These are phyloP conservation scores for Gerris lacustris DNA, from an alignment of 2,888 invertebrate genomes.

Conservation along the genomic window DNA sequence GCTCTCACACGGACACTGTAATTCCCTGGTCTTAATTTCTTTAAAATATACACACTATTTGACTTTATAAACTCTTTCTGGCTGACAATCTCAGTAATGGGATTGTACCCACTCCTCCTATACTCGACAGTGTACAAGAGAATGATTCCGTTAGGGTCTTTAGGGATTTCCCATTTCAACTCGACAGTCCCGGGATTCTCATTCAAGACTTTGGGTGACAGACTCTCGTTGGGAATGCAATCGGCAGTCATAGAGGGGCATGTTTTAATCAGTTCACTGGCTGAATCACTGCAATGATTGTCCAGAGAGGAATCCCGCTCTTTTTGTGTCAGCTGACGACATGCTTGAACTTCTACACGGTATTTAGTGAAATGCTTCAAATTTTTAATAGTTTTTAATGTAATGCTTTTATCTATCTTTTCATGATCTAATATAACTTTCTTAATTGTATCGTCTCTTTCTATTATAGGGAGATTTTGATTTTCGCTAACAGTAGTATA, in stretches of 20 bases:
- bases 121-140: conserved; percentile 50
- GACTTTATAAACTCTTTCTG: neutral
- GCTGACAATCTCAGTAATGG: neutral
- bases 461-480: too few species aligned
- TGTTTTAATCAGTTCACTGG: conserved; percentile 42
- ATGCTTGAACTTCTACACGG: conserved; percentile 47
- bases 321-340: conserved; percentile 38
- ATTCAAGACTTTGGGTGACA: conserved; percentile 24
- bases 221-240: conserved; percentile 33
- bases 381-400: conserved; percentile 32
- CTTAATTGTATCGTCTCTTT: too few species aligned
- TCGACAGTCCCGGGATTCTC: conserved; percentile 34
- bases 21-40: conserved; percentile 57
- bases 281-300: conserved; percentile 40
- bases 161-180: conserved; percentile 49
- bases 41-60: conserved; percentile 26
- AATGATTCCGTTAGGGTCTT: conserved; percentile 51
- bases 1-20: conserved; percentile 66
- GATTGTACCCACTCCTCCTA: neutral
- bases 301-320: conserved; percentile 28
- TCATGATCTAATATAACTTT: too few species aligned
- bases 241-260: conserved; percentile 37
- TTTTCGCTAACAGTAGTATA: too few species aligned
- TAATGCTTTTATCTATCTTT: too few species aligned
- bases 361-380: conserved; percentile 49